Evolutionary conservation across 2,888 invertebrate genomes (phyloP), one percentile per base, ranked within the genome.

Genomic region (Monopis laevigella): DNA sequence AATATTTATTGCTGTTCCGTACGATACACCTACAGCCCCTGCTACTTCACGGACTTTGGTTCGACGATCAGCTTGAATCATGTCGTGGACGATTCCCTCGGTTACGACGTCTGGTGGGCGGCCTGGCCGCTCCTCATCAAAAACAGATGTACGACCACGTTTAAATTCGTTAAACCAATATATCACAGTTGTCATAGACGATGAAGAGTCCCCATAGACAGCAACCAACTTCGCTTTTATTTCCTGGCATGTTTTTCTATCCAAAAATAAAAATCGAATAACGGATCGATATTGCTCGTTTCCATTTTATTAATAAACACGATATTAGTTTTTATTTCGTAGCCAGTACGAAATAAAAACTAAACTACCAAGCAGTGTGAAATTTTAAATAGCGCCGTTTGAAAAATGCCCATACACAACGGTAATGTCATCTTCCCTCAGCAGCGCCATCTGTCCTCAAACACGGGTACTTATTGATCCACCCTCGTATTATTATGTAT

Each of bases 1-100:
- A 39, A 41, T 46, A 43, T 45, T 43, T 4, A 41, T 46, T 41
- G 19, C 39, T 38, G 34, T 35, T 41, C 43, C 38, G 21, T 40
- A 36, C 18, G 43, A 43, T 1, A 46, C 26, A 11, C 40, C 12
- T 30, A 40, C 30, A 6, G 29, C 29, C 29, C 11, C 29, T 30
- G 30, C 19, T 40, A 40, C 29, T 40, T 40, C 21, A 30, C 40
- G 40, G 30, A 29, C 40, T 40, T 40, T 39, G 3, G 39, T 39
- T 39, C 39, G 16, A 2, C 32, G 26, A 40, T 40, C 30, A 29
- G 19, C 32, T 17, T 30, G 40, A 29, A 29, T 40, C 40, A 30
- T 30, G 18, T 30, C 30, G 19, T 40, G 11, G 40, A 32, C 19
- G 17, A 40, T 40, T 30, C 19, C 17, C 16, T 40, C 30, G 32